phyloP scores from a whole-genome alignment of 2,888 invertebrate species.

The Agrilus mali region DNA sequence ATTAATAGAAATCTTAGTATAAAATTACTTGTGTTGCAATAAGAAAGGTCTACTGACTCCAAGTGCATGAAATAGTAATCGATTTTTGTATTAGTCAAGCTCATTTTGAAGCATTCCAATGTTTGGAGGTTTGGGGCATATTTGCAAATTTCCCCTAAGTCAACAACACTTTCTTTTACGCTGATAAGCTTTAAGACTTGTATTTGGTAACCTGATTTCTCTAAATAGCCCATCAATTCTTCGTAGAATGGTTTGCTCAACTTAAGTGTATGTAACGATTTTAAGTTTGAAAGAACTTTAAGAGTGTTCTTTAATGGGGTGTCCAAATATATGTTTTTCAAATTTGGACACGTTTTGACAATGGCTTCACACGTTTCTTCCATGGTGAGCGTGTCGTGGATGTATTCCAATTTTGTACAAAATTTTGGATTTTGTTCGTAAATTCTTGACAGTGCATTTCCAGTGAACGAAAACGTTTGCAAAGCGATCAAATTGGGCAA shows the following conservation, averaged over 20 bases:
- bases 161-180: constrained; percentile 21
- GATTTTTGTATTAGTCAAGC: constrained; percentile 42
- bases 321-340: constrained; percentile 54
- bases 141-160: constrained; percentile 24
- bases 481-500: constrained; percentile 52
- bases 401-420: constrained; percentile 50
- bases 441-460: constrained; percentile 45
- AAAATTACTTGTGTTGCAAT: constrained; percentile 45
- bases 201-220: constrained; percentile 28
- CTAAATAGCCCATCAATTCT: constrained; percentile 45
- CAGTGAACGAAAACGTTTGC: constrained; percentile 56
- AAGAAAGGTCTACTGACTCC: constrained; percentile 53
- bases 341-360: constrained; percentile 43
- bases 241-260: constrained; percentile 48
- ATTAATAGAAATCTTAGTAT: constrained; percentile 49
- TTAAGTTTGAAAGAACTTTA: constrained; percentile 37
- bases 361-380: constrained; percentile 46
- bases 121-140: constrained; percentile 40
- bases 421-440: constrained; percentile 41
- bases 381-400: constrained; percentile 53
- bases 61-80: constrained; percentile 45
- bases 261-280: constrained; percentile 43
- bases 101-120: constrained; percentile 55
- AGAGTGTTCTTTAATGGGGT: constrained; percentile 45
- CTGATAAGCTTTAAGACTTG: constrained; percentile 25